These are phyloP conservation scores for Trigoniulus corallinus DNA, from an alignment of 1,140 invertebrate genomes.

Conservation along the genomic window DNA sequence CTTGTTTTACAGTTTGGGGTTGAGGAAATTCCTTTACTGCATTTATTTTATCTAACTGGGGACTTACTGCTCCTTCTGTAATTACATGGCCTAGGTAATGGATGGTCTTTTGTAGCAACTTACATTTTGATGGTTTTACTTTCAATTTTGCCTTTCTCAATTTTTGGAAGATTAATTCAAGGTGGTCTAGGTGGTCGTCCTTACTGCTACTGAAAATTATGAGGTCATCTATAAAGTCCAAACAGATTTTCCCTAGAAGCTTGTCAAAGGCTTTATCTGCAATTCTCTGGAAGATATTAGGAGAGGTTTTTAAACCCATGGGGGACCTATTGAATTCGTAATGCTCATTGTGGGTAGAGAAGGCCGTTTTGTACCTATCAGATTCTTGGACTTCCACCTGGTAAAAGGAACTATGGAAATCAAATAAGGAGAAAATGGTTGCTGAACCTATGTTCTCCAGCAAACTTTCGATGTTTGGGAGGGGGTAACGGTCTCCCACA, in stretches of 20 bases:
- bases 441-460: background rate
- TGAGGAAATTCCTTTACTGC: constrained; percentile 3
- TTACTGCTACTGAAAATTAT: constrained; percentile 3
- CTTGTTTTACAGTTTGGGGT: constrained; percentile 10
- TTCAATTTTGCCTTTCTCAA: background rate
- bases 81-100: constrained; percentile 9
- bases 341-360: background rate
- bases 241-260: background rate
- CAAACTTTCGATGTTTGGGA: background rate
- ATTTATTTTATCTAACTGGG: constrained; percentile 4
- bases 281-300: background rate
- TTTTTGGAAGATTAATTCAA: background rate
- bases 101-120: background rate
- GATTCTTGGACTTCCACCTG: background rate
- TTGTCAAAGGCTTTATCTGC: background rate
- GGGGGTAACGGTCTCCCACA: constrained; percentile 9
- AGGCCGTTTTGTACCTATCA: constrained; percentile 5
- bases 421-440: background rate
- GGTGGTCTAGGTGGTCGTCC: constrained; percentile 2
- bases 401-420: background rate
- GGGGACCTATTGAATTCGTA: background rate
- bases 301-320: constrained; percentile 4
- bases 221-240: constrained; percentile 9
- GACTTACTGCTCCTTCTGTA: background rate
- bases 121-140: constrained; percentile 8